These are phyloP conservation scores for Agonum fuliginosum DNA, from an alignment of 2,888 invertebrate species.

Conservation along the genomic window DNA sequence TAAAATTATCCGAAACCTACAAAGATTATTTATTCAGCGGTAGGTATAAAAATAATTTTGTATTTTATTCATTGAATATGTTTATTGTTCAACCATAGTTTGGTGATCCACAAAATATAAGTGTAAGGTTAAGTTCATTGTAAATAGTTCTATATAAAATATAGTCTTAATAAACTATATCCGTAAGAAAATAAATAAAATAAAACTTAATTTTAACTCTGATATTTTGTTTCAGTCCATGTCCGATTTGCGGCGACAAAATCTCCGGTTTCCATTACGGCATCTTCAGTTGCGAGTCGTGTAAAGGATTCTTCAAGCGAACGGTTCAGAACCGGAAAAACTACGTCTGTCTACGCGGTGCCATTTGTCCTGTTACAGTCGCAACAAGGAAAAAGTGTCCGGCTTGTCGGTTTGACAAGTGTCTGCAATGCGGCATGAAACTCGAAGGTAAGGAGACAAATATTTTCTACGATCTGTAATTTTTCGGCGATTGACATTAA, in stretches of 20 bases:
- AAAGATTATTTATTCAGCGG: too few relatives aligned
- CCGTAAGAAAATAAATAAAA: too few relatives aligned
- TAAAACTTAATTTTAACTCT: slow-evolving; percentile 7
- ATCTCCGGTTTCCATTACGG: slow-evolving; percentile 98
- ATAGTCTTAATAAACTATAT: too few relatives aligned
- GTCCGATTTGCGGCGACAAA: slow-evolving; percentile 96
- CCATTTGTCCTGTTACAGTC: slow-evolving; percentile 93
- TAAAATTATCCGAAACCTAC: too few relatives aligned
- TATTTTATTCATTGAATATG: too few relatives aligned
- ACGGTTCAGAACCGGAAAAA: slow-evolving; percentile 99
- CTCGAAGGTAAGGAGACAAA: slow-evolving; percentile 85
- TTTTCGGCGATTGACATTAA: neutral
- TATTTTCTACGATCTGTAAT: slow-evolving; percentile 19
- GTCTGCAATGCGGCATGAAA: slow-evolving; percentile 97
- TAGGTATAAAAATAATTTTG: too few relatives aligned
- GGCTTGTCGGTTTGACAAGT: slow-evolving; percentile 97
- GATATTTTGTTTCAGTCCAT: slow-evolving; percentile 79
- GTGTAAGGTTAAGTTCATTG: too few relatives aligned
- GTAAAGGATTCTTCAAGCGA: slow-evolving; percentile 98
- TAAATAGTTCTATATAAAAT: too few relatives aligned
- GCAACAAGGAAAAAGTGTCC: slow-evolving; percentile 97
- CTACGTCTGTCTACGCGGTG: slow-evolving; percentile 93
- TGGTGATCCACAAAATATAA: too few relatives aligned
- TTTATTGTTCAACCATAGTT: too few relatives aligned
- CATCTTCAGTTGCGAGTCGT: slow-evolving; percentile 97